phyloP scores from a whole-genome alignment of 2,113 vertebrate species.

The Mormyrus lacerda region DNA sequence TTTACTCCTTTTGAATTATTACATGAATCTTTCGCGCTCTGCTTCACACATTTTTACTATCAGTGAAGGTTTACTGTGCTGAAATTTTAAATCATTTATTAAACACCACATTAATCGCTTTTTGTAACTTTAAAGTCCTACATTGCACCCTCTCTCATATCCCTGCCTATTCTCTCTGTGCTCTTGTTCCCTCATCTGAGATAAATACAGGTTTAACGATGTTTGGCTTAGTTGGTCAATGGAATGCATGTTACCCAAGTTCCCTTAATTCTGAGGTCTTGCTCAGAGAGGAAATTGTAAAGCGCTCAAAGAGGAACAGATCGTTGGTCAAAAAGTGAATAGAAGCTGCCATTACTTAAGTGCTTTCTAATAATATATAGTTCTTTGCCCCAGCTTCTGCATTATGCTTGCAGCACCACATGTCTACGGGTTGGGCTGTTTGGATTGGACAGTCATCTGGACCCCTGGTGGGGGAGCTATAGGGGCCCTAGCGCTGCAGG shows the following conservation, averaged over 20 bases:
- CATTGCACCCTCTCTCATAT: not conserved
- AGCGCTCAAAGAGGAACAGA: not conserved
- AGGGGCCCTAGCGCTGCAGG: not conserved
- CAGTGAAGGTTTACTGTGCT: not conserved
- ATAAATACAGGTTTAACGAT: not conserved
- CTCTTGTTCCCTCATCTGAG: not conserved
- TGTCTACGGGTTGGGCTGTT: not conserved
- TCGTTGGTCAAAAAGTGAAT: not conserved
- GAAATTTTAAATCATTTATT: not conserved
- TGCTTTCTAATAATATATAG: not conserved
- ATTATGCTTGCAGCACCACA: not conserved
- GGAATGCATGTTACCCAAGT: not conserved
- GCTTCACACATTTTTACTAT: not conserved
- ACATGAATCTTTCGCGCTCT: not conserved
- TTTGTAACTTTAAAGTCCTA: not conserved
- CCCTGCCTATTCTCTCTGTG: not conserved
- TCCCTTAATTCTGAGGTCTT: not conserved
- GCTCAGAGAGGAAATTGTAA: not conserved
- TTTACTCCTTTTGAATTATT: not conserved
- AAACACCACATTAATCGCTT: not conserved
- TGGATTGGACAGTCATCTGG: not conserved
- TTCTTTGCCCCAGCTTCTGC: not conserved
- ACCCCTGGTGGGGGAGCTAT: not conserved
- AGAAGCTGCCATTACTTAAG: not conserved
- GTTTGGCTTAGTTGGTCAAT: not conserved